These are phyloP conservation scores for Catajapyx aquilonaris DNA, from an alignment of 1,140 invertebrate genomes.

Conservation along the genomic window DNA sequence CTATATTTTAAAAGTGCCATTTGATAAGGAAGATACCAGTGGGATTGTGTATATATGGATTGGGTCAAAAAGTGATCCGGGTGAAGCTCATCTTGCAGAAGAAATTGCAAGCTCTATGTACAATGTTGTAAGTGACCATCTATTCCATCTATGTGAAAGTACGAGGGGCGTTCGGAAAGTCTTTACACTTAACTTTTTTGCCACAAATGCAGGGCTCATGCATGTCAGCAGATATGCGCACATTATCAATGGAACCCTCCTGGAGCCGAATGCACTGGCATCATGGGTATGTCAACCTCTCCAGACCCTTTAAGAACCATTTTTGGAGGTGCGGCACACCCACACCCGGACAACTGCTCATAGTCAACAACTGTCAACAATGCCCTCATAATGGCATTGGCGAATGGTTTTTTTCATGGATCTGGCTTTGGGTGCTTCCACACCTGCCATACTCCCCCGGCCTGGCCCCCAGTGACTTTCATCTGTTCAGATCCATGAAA, in stretches of 20 bases:
- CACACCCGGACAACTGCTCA: too few relatives aligned
- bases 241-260: background rate
- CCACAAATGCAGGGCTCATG: background rate
- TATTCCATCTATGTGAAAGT: too few relatives aligned
- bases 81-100: conserved; percentile 71
- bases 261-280: background rate
- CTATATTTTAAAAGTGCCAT: conserved; percentile 89
- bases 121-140: conserved; percentile 47
- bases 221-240: background rate
- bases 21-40: conserved; percentile 69
- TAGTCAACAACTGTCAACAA: too few relatives aligned
- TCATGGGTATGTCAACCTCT: background rate
- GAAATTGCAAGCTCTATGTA: conserved; percentile 90
- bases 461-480: too few relatives aligned
- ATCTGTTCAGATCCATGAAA: too few relatives aligned
- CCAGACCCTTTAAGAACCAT: background rate
- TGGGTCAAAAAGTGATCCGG: conserved; percentile 66
- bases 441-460: too few relatives aligned
- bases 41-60: conserved; percentile 98
- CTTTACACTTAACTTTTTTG: background rate
- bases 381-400: too few relatives aligned
- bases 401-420: too few relatives aligned
- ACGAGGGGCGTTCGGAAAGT: too few relatives aligned
- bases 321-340: too few relatives aligned
- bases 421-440: too few relatives aligned